Evolutionary conservation across 1,140 invertebrate species (phyloP).

Genomic region (Maconellicoccus hirsutus): DNA sequence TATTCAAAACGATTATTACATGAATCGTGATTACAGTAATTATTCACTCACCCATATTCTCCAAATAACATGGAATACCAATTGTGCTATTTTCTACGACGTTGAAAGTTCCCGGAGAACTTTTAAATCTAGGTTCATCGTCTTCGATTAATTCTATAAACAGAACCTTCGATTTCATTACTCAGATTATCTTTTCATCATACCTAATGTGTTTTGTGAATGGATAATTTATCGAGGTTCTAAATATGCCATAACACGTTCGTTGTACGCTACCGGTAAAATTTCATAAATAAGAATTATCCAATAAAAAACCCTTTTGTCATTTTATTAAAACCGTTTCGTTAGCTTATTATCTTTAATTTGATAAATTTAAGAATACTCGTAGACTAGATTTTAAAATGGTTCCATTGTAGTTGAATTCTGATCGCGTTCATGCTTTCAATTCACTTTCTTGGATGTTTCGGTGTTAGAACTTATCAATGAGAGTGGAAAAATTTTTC

Average conservation of each 20-base stretch:
- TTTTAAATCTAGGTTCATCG: not conserved
- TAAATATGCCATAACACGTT: not conserved
- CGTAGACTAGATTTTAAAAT: not conserved
- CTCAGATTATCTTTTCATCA: not conserved
- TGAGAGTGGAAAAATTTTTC: no score
- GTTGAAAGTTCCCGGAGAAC: not conserved
- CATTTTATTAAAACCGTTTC: slow-evolving; percentile 4
- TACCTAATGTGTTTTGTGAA: not conserved
- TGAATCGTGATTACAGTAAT: no score
- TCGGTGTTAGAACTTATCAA: no score
- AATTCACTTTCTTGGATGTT: not conserved
- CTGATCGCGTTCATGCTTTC: not conserved
- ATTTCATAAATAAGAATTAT: not conserved
- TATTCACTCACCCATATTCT: not conserved
- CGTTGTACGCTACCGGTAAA: not conserved
- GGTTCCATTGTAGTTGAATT: not conserved
- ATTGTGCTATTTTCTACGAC: slow-evolving; percentile 13
- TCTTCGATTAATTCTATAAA: not conserved
- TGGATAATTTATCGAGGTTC: not conserved
- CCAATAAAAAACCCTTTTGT: not conserved
- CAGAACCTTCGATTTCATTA: not conserved
- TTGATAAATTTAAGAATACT: not conserved
- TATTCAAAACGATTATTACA: no score
- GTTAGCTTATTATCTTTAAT: slow-evolving; percentile 10
- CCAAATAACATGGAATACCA: not conserved